Evolutionary conservation across 1,140 invertebrate genomes (phyloP), one percentile per base, ranked within the genome.

Genomic region (Caenorhabditis brenneri): DNA sequence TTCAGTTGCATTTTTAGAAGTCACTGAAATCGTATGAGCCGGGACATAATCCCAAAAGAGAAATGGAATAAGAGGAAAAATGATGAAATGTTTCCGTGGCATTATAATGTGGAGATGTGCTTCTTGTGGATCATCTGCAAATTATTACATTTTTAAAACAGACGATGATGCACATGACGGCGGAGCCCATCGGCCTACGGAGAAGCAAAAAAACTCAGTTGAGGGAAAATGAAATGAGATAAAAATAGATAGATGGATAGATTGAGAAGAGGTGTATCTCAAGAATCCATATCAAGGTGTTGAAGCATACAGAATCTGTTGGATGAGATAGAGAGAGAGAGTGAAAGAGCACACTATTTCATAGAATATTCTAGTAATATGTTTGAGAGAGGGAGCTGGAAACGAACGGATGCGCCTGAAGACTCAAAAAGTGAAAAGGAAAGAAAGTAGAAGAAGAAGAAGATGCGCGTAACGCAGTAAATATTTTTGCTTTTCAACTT

Each of bases 121-220:
- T 74, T 39, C 65, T 74, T 22, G 65, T 74, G 65, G 65, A 74
- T 74, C 65, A 74, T 74, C 65, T 74, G 65, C 65, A 74, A 74
- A 74, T 74, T 74, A 74, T 74, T 74, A 74, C 65, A 74, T 74
- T 74, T 55, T 74, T 74, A 74, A n/a, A 74, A 74, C 65, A 74
- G 65, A 74, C 19, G 58, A 65, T 65, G 65, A 74, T 74, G 65
- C 65, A 74, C 65, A 74, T 74, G 65, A 74, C 65, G 65, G 65
- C 65, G 65, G 36, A 74, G 65, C 31, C 29, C 10, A 74, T n/a
- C n/a, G 7, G 15, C n/a, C n/a, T n/a, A 27, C 65, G 65, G 36
- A 39, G 65, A 22, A 74, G 22, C 27, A 74, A 42, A 74, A 74
- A 42, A 33, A n/a, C n/a, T n/a, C n/a, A n/a, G n/a, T n/a, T 4